Conservation (phyloP, 2,113 vertebrate genomes). For the Labeo catla region DNA sequence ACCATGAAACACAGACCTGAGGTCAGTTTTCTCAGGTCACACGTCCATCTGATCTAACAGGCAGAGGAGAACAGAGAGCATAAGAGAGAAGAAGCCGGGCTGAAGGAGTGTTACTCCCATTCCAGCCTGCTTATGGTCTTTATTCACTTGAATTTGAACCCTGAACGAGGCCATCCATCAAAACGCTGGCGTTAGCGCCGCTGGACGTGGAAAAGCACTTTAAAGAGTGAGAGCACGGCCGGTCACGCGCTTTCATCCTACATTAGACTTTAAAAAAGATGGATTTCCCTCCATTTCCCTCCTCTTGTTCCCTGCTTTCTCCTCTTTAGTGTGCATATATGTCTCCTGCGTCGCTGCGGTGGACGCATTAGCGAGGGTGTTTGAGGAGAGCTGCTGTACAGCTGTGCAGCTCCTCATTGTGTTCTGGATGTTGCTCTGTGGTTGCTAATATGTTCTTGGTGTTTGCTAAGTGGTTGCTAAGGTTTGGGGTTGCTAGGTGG, state of each 20-base stretch:
- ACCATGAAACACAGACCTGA: background rate
- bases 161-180: conserved; percentile 42
- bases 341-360: background rate
- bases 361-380: conserved; percentile 7
- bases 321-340: conserved; percentile 7
- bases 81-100: background rate
- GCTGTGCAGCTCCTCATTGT: background rate
- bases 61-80: background rate
- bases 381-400: conserved; percentile 5
- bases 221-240: conserved; percentile 2
- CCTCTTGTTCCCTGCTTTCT: conserved; percentile 9
- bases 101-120: background rate
- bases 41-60: background rate
- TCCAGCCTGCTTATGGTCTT: background rate
- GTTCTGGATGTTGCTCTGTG: no score
- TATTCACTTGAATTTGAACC: conserved; percentile 35
- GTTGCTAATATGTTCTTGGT: no score
- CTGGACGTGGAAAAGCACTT: conserved; percentile 33
- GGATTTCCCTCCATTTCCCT: conserved; percentile 26
- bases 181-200: background rate
- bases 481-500: no score
- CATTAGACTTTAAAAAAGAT: conserved; percentile 43
- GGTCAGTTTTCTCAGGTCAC: conserved; percentile 2
- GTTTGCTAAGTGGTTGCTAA: no score
- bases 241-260: conserved; percentile 22